phyloP scores from a whole-genome alignment of 2,888 invertebrate genomes.

The Busseola fusca region DNA sequence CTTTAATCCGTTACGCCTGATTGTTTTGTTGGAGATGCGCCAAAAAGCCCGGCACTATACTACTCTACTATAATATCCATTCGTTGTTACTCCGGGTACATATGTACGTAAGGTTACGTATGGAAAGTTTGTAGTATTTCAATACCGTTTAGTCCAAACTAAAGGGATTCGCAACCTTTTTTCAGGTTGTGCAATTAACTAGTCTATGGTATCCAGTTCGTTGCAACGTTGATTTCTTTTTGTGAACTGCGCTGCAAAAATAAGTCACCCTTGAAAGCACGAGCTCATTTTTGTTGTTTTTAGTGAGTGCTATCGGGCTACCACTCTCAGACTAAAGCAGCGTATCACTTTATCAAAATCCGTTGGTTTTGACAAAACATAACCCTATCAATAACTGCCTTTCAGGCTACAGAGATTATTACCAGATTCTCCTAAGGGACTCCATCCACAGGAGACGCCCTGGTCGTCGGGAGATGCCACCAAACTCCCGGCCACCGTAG shows the following conservation, averaged over 20 bases:
- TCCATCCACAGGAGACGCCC: too few relatives aligned
- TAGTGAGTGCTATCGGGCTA: background rate
- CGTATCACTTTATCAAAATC: too few relatives aligned
- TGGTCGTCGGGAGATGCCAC: too few relatives aligned
- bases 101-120: constrained; percentile 50
- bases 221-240: constrained; percentile 7
- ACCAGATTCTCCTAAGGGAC: background rate
- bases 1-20: constrained; percentile 78
- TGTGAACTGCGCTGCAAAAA: constrained; percentile 1
- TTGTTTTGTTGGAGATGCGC: constrained; percentile 82
- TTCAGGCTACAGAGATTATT: background rate
- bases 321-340: background rate
- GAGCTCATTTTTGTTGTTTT: constrained; percentile 8
- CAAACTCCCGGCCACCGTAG: too few relatives aligned
- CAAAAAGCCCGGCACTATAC: constrained; percentile 76
- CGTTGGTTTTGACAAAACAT: background rate
- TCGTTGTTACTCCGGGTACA: constrained; percentile 49
- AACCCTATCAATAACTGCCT: background rate
- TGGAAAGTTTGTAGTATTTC: constrained; percentile 57
- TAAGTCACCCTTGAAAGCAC: constrained; percentile 17
- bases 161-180: constrained; percentile 39
- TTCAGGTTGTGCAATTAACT: background rate
- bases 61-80: constrained; percentile 59
- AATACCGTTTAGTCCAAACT: constrained; percentile 43
- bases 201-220: background rate